These are phyloP conservation scores for Gymnothorax javanicus DNA, from an alignment of 2,797 vertebrate genomes.

Conservation along the genomic window DNA sequence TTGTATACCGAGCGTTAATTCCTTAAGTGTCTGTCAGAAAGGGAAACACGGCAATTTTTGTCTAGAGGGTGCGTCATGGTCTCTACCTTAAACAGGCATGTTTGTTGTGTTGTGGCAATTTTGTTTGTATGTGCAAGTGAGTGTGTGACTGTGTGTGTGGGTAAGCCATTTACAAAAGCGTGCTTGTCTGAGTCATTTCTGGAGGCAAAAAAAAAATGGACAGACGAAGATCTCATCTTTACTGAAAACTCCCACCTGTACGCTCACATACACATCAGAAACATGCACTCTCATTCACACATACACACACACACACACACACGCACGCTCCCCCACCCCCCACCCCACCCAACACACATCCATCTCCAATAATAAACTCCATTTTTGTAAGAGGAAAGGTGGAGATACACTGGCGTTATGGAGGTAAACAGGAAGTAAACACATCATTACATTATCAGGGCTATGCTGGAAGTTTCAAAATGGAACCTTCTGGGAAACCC, in stretches of 20 bases:
- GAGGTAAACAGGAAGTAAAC: not conserved
- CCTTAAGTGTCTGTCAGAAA: constrained; percentile 66
- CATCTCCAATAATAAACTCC: not conserved
- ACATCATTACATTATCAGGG: not conserved
- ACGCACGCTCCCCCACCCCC: not conserved
- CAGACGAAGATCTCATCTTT: not conserved
- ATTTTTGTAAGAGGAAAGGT: not conserved
- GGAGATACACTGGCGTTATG: not conserved
- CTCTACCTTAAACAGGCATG: constrained; percentile 37
- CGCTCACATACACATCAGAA: too few relatives aligned
- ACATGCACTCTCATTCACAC: too few relatives aligned
- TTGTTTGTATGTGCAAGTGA: not conserved
- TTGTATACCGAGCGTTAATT: constrained; percentile 63
- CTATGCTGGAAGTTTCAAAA: not conserved
- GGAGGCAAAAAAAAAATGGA: not conserved
- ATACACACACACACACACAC: not conserved
- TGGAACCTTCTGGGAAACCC: too few relatives aligned
- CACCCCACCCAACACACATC: not conserved
- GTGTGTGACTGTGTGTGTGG: not conserved
- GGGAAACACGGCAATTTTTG: constrained; percentile 53
- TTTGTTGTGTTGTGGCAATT: not conserved
- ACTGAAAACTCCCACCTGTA: too few relatives aligned
- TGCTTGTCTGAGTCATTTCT: not conserved
- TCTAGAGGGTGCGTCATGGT: constrained; percentile 54
- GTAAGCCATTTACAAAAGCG: too few relatives aligned